Conservation (phyloP, 2,797 vertebrate genomes). For the Halcyon smyrnensis region DNA sequence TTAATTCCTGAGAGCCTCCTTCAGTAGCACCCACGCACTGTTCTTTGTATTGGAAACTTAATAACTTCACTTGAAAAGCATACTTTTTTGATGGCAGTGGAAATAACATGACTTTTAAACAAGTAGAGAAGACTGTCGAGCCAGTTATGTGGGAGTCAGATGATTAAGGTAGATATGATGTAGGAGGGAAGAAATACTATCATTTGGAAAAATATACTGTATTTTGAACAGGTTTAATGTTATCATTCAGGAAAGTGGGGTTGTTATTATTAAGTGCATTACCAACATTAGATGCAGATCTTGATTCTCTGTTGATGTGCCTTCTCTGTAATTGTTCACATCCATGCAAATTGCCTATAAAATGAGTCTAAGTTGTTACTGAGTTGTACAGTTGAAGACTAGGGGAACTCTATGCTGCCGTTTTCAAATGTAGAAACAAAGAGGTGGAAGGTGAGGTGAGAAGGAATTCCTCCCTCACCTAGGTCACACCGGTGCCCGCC, state of each 20-base stretch:
- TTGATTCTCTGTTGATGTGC: slow-evolving; percentile 24
- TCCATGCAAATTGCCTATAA: slow-evolving; percentile 27
- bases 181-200: slow-evolving; percentile 73
- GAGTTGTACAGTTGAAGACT: background rate
- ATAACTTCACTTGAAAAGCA: slow-evolving; percentile 66
- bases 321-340: slow-evolving; percentile 33
- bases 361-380: background rate
- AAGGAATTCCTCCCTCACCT: background rate
- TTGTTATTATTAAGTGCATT: slow-evolving; percentile 58
- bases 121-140: slow-evolving; percentile 67
- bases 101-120: slow-evolving; percentile 72
- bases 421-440: background rate
- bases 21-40: slow-evolving; percentile 39
- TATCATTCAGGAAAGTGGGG: slow-evolving; percentile 42
- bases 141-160: slow-evolving; percentile 65
- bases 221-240: slow-evolving; percentile 62
- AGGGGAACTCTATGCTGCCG: background rate
- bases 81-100: slow-evolving; percentile 65
- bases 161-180: slow-evolving; percentile 69
- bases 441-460: background rate
- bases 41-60: slow-evolving; percentile 67
- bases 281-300: slow-evolving; percentile 48
- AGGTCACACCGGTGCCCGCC: rapidly evolving
- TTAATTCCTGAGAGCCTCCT: background rate
- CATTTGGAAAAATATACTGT: slow-evolving; percentile 60